phyloP scores from a whole-genome alignment of 2,113 vertebrate genomes.

The Paratilapia polleni region DNA sequence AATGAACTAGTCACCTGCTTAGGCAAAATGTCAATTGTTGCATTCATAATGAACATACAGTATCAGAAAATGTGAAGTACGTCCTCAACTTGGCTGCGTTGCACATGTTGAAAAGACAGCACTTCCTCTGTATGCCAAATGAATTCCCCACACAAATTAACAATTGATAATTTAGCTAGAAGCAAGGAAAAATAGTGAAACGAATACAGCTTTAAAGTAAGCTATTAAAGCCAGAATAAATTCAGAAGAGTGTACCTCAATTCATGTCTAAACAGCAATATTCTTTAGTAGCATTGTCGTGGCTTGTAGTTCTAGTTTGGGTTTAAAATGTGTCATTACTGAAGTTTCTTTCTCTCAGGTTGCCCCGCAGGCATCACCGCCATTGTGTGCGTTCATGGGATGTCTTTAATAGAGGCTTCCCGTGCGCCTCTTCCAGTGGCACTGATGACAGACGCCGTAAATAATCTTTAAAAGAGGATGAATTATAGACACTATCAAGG shows the following conservation, averaged over 20 bases:
- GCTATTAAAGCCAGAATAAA: not conserved
- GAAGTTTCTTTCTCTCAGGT: slow-evolving; percentile 22
- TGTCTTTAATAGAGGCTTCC: not conserved
- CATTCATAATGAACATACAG: not conserved
- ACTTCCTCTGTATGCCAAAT: not conserved
- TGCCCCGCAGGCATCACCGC: slow-evolving; percentile 14
- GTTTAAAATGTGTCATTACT: not conserved
- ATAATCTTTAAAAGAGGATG: slow-evolving; percentile 10
- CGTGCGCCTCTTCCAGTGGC: not conserved
- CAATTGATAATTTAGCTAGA: not conserved
- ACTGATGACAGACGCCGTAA: not conserved
- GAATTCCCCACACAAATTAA: not conserved
- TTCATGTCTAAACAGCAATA: not conserved
- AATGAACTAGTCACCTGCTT: not conserved
- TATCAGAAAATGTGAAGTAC: not conserved
- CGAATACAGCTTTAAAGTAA: not conserved
- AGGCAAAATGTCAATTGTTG: accelerated
- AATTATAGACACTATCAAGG: not conserved
- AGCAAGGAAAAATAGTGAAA: not conserved
- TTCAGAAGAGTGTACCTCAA: not conserved
- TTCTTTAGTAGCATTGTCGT: not conserved
- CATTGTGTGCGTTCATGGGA: not conserved
- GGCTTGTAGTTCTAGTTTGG: not conserved
- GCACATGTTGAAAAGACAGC: not conserved
- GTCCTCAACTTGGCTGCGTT: not conserved